Evolutionary conservation across 1,140 invertebrate genomes (phyloP), one percentile per base, ranked within the genome.

Genomic region (Cyphomyrmex costatus): DNA sequence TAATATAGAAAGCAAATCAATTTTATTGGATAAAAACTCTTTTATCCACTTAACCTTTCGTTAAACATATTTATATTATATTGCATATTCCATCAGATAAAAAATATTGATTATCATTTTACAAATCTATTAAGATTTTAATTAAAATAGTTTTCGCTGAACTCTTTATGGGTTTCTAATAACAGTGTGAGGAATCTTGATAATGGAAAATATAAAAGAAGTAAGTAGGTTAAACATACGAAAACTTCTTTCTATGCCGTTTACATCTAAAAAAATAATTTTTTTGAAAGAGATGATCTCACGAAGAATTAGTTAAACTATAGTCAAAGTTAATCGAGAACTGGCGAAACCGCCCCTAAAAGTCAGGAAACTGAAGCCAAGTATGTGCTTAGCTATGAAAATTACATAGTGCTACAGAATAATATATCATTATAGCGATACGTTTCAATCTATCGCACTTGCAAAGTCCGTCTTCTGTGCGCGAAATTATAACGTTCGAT

Each of bases 371-470:
- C 68, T 74, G 12, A 49, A 73, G 36, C 19, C 53, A 60, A 63
- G 68, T 60, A 74, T 74, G 36, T 58, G 66, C 53, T 83, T 83
- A 83, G 27, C 79, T 46, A 83, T 73, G 79, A 83, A 74, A 60
- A 83, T 83, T 83, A 74, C 14, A 83, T 53, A 83, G 68, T 60
- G 42, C 36, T 33, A 42, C n/a, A n/a, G 68, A 83, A 83, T 83
- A 83, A 83, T 61, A 83, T 83, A 61, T 73, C 53, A 74, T 83
- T 83, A 83, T 19, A 2, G 68, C 79, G 68, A 83, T 83, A 83
- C 68, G 79, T 83, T 83, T 83, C 68, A 83, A 83, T 83, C 79
- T 83, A 83, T 83, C 79, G 68, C 79, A 73, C 68, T 83, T 73
- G 53, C 68, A 30, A 74, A 82, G 46, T 74, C 68, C 79, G 68